Conservation (phyloP, 2,888 invertebrate genomes). For the Orthonychiurus folsomi region DNA sequence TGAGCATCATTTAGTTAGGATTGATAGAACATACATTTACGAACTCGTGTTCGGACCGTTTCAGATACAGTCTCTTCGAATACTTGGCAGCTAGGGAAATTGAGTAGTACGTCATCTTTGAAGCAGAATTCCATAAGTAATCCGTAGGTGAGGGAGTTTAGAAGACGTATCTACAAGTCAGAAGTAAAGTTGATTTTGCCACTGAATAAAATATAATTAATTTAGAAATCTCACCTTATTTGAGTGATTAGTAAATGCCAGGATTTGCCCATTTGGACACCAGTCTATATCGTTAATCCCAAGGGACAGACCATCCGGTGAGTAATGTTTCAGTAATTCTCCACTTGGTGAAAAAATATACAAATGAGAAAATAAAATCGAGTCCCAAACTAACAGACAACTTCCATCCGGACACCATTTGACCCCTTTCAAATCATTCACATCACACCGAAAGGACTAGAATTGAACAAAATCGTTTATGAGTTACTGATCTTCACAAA, state of each 20-base stretch:
- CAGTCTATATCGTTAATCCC: conserved; percentile 20
- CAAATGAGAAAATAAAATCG: conserved; percentile 24
- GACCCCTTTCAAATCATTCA: conserved; percentile 23
- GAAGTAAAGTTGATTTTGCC: conserved; percentile 6
- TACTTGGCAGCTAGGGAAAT: no score
- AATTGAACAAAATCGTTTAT: conserved; percentile 1
- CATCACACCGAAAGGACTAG: conserved; percentile 10
- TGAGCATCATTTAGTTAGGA: no score
- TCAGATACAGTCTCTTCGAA: no score
- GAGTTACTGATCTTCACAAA: background rate
- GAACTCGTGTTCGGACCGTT: no score
- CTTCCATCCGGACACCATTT: conserved; percentile 20
- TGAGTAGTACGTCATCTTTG: no score
- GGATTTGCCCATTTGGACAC: conserved; percentile 21
- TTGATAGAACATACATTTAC: no score
- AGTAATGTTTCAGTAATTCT: conserved; percentile 21
- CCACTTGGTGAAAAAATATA: conserved; percentile 24
- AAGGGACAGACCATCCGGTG: conserved; percentile 23
- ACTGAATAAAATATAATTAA: no score
- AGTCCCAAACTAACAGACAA: conserved; percentile 22
- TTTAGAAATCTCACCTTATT: no score
- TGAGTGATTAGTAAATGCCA: conserved; percentile 19
- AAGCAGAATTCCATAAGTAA: conserved; percentile 18
- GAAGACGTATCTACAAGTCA: conserved; percentile 17
- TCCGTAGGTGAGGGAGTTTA: conserved; percentile 29